Conservation (phyloP, 2,797 vertebrate species). For the Natrix natrix region DNA sequence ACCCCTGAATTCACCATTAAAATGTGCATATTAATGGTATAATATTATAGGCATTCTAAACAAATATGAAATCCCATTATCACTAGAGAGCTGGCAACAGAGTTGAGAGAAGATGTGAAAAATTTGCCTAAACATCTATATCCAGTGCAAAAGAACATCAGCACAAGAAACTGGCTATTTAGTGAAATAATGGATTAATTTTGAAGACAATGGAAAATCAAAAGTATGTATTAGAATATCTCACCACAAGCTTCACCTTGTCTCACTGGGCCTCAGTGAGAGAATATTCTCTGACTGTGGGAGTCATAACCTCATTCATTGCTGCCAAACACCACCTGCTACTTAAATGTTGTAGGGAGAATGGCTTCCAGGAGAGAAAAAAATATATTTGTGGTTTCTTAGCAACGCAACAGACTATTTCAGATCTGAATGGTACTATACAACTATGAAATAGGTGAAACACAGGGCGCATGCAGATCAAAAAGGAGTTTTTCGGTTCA, state of each 20-base stretch:
- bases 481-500: not conserved
- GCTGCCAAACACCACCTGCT: not conserved
- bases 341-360: not conserved
- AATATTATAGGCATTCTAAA: not conserved
- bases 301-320: not conserved
- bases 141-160: not conserved
- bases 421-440: not conserved
- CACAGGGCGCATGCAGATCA: not conserved
- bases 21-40: not conserved
- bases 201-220: not conserved
- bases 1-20: not conserved
- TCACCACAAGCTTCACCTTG: not conserved
- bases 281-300: not conserved
- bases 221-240: not conserved
- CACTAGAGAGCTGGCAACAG: not conserved
- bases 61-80: not conserved
- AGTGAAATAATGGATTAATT: not conserved
- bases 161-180: not conserved
- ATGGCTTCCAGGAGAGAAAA: not conserved
- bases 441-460: not conserved
- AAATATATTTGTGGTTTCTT: constrained; percentile 2
- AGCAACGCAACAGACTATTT: not conserved
- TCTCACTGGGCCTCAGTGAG: not conserved
- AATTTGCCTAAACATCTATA: not conserved
- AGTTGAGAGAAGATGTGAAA: not conserved